Conservation (phyloP, 2,888 invertebrate species). For the Temnothorax rugatulus region DNA sequence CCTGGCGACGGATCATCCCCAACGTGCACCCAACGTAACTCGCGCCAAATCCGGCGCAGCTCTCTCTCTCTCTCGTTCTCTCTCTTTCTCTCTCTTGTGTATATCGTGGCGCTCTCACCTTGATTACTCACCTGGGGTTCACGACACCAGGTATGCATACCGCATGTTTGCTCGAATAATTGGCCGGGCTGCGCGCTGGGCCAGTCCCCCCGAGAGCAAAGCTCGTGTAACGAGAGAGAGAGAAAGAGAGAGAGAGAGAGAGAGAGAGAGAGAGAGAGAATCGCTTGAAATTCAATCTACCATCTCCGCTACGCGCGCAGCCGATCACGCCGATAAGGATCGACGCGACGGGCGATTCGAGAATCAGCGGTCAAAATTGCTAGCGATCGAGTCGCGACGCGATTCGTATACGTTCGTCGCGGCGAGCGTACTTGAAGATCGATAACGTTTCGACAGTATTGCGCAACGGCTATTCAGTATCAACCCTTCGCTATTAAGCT, state of each 20-base stretch:
- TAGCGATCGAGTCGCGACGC: conserved; percentile 34
- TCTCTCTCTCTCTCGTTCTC: conserved; percentile 13
- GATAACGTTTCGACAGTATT: conserved; percentile 31
- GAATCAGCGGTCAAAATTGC: conserved; percentile 64
- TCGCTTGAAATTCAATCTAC: conserved; percentile 74
- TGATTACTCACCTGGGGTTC: conserved; percentile 78
- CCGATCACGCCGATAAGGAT: conserved; percentile 74
- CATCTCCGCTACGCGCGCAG: conserved; percentile 49
- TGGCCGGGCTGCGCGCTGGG: conserved; percentile 68
- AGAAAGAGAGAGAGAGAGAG: conserved; percentile 33
- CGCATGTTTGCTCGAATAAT: conserved; percentile 78
- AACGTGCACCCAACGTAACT: conserved; percentile 29
- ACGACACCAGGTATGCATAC: conserved; percentile 75
- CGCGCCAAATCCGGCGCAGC: conserved; percentile 65
- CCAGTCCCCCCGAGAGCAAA: conserved; percentile 39
- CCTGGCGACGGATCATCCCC: conserved; percentile 20
- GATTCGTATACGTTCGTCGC: conserved; percentile 10
- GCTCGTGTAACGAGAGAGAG: conserved; percentile 13
- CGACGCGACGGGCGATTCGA: conserved; percentile 63
- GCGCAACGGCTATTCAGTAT: conserved; percentile 19
- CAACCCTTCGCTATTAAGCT: conserved; percentile 21
- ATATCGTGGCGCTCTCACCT: conserved; percentile 74
- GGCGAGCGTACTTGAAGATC: conserved; percentile 21
- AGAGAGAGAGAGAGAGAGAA: conserved; percentile 43
- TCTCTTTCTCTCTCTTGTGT: conserved; percentile 57